Evolutionary conservation across 2,113 vertebrate species (phyloP).

Genomic region (Pholis gunnellus): DNA sequence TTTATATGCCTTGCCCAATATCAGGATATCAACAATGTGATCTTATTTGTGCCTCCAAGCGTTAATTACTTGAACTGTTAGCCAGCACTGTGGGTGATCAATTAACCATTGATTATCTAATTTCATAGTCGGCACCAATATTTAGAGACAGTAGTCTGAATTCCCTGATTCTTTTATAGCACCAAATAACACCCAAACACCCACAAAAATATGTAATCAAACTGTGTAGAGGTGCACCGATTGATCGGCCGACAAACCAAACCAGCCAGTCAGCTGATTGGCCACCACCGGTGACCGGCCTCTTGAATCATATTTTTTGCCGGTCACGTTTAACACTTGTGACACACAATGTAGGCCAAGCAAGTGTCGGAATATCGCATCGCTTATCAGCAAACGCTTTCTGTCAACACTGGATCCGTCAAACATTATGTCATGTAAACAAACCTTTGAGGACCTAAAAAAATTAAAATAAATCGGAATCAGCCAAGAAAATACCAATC

Average conservation of each 20-base stretch:
- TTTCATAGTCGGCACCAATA: background rate
- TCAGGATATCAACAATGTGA: background rate
- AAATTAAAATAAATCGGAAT: background rate
- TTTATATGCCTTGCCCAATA: background rate
- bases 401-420: no score
- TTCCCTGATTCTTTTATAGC: background rate
- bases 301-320: background rate
- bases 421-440: no score
- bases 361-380: no score
- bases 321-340: no score
- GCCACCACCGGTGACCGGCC: no score
- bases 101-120: no score
- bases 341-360: no score
- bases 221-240: no score
- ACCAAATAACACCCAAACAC: background rate
- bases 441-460: background rate
- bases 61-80: background rate
- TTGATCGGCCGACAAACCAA: no score
- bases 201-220: background rate
- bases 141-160: background rate
- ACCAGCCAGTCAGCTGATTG: no score
- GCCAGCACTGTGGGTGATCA: no score
- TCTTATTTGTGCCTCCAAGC: background rate
- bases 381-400: no score
- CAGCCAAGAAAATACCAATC: background rate